Base-by-base conservation (phyloP, 1,140 invertebrate genomes). In the Bombus haemorrhoidalis region DNA sequence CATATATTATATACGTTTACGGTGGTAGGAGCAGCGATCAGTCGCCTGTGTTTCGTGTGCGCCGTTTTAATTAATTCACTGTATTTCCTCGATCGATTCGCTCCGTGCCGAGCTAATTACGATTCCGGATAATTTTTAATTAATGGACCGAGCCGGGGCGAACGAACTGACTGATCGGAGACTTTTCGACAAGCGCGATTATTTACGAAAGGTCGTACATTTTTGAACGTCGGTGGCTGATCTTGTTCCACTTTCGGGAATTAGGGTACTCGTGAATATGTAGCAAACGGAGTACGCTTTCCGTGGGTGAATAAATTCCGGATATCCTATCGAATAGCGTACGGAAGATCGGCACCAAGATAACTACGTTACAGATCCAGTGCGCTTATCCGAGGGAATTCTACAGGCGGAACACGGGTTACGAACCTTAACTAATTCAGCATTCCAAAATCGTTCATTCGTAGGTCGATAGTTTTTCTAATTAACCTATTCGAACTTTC, bases 1-100 rank as follows among this genome's bases (percentile, higher is more conserved):
- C 82, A 71, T 77, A 77, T 77, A 77, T 83, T 69, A 83, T 71
- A 78, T 68, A 77, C 34, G 62, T 77, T 41, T 32, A 73, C 71
- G 71, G 13, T 32, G 77, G 57, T 68, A 74, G 64, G 32, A 41
- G 28, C 28, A 8, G 28, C 66, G 69, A 69, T 73, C 34, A 66
- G 59, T 13, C 69, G 6, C 10, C 32, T 2, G n/a, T 74, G 68
- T 47, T 53, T 79, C 72, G 37, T 68, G 69, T 32, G 74, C 79
- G 18, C 57, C 64, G 76, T 69, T 89, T 89, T 90, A 86, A 90
- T 90, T 90, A 90, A 90, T 90, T 90, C 86, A 89, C 81, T 71
- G 80, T 80, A 87, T 90, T 90, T 90, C 85, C 88, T 87, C 74
- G 81, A 89, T 90, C 88, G 82, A 90, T 89, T 81, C 66, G 57